phyloP scores from a whole-genome alignment of 1,140 invertebrate genomes.

The Macrocentrus cingulum region DNA sequence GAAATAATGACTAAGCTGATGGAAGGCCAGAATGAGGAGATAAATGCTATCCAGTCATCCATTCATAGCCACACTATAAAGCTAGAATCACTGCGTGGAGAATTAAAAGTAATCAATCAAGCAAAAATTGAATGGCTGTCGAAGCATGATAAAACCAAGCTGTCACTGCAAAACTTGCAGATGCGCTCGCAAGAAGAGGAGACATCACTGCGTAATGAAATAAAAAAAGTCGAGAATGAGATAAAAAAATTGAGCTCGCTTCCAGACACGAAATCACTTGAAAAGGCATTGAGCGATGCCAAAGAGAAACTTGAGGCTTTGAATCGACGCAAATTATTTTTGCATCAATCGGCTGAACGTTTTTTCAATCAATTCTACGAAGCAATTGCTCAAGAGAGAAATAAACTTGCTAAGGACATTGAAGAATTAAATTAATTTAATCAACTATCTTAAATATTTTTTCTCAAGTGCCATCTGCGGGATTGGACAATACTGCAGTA shows the following conservation, averaged over 20 bases:
- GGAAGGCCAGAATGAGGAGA: constrained; percentile 29
- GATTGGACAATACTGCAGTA: no score
- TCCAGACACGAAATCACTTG: constrained; percentile 19
- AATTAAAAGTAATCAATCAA: constrained; percentile 30
- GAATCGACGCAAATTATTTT: constrained; percentile 28
- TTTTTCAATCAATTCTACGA: constrained; percentile 40
- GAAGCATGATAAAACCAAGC: constrained; percentile 31
- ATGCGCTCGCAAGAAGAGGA: constrained; percentile 32
- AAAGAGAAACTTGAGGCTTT: constrained; percentile 35
- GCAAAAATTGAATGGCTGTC: constrained; percentile 30
- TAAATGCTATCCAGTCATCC: constrained; percentile 20
- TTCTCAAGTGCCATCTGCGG: no score
- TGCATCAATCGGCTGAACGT: constrained; percentile 33
- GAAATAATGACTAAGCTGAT: constrained; percentile 34
- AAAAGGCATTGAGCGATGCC: constrained; percentile 32
- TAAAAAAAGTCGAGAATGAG: constrained; percentile 33
- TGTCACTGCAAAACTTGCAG: constrained; percentile 32
- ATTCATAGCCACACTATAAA: constrained; percentile 30
- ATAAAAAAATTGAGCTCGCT: constrained; percentile 32
- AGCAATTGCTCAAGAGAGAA: constrained; percentile 35
- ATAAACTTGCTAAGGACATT: constrained; percentile 13
- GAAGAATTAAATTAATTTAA: no score
- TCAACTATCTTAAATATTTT: no score
- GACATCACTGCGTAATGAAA: constrained; percentile 32
- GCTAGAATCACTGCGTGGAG: constrained; percentile 29